Evolutionary conservation across 2,113 vertebrate genomes (phyloP), one percentile per base, ranked within the genome.

Genomic region (Climacteris rufus): DNA sequence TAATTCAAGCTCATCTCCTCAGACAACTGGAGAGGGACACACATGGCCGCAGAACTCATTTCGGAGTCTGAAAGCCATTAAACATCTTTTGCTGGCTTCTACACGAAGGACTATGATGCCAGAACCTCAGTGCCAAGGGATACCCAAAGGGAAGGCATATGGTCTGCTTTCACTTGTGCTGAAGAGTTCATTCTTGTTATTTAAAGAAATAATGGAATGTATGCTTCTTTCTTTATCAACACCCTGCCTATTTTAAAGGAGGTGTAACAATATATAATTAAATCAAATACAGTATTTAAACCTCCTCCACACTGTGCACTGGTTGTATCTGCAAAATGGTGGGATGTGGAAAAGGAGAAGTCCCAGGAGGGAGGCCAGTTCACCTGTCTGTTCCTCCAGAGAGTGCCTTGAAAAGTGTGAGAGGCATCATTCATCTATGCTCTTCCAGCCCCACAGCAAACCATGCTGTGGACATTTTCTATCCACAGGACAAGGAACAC

Each of bases 1-100:
- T 98, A 98, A 98, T 98, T 98, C 98, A 98, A 96, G 96, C 97
- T 97, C 98, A 98, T 98, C 97, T 98, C 96, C 96, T 97, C 97
- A 95, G 96, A 98, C 97, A 98, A 97, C 98, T 97, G 97, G 95
- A 97, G 98, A 97, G 97, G 97, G 97, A 97, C 96, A 96, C 97
- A 97, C 97, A 97, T 97, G 97, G 97, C 96, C 97, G 4, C 97
- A 98, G 96, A 97, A 97, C 95, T 98, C 97, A 97, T 98, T 98
- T 98, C 64, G 4, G 97, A 97, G 96, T 97, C 97, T 97, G 96
- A 97, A 98, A 97, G 95, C 97, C 95, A 98, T 98, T 97, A 98
- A 98, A 97, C 97, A 97, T 98, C 97, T 97, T 98, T 97, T 97
- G 94, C 96, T 98, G 97, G 97, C 97, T 97, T 86, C 96, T 60